phyloP scores from a whole-genome alignment of 2,888 invertebrate species.

The Xanthostigma xanthostigma region DNA sequence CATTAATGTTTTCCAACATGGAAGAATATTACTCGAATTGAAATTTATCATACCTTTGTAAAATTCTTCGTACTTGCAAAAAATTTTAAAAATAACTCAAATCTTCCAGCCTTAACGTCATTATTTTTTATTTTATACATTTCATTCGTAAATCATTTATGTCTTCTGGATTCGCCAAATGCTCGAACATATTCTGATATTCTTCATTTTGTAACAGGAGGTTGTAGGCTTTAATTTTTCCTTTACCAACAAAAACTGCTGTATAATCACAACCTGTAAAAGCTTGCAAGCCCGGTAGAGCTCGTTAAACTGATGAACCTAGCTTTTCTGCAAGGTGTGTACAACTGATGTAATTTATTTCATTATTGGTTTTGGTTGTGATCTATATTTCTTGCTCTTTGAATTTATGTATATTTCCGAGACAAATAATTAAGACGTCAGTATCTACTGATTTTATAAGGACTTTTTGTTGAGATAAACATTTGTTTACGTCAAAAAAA shows the following conservation, averaged over 20 bases:
- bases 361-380: background rate
- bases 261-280: background rate
- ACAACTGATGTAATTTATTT: background rate
- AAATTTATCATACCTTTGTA: background rate
- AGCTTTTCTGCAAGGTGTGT: background rate
- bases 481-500: background rate
- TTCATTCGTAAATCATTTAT: background rate
- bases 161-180: background rate
- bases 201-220: background rate
- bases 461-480: background rate
- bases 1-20: no score
- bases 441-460: background rate
- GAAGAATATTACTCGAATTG: background rate
- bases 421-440: background rate
- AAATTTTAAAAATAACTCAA: background rate
- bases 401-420: background rate
- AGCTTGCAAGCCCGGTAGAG: background rate
- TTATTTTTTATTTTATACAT: background rate
- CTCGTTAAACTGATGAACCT: background rate
- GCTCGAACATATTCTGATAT: background rate
- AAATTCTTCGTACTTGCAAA: background rate
- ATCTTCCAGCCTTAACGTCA: background rate
- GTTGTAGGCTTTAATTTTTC: slow-evolving; percentile 3
- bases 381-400: background rate
- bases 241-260: background rate